A percentile compares a stretch with the other conserved stretches of the same genome.
These are phyloP conservation scores for Eurystomus gularis DNA, from an alignment of 2,113 vertebrate genomes.

Conservation along the genomic window DNA sequence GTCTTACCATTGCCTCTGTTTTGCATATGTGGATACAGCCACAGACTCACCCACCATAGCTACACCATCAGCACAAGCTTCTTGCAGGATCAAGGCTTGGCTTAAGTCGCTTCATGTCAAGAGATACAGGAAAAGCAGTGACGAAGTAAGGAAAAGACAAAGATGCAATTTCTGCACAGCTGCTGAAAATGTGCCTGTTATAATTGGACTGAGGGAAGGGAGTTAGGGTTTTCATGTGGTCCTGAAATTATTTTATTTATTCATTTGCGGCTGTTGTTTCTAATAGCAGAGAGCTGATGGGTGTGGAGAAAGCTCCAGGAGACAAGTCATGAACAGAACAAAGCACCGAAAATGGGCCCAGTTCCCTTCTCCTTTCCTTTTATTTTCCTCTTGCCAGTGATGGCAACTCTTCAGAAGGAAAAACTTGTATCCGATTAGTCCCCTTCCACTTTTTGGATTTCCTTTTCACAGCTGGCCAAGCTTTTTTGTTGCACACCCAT, in stretches of 20 bases:
- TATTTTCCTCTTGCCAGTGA: background rate
- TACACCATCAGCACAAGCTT: fast-evolving
- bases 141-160: background rate
- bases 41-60: fast-evolving
- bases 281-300: background rate
- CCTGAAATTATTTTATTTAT: background rate
- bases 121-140: background rate
- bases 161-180: fast-evolving
- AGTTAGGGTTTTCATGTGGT: background rate
- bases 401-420: background rate
- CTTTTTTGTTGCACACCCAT: background rate
- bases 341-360: background rate
- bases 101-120: background rate
- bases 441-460: background rate
- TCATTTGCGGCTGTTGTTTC: background rate
- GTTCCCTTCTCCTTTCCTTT: background rate
- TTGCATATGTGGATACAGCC: background rate
- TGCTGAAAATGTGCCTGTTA: background rate
- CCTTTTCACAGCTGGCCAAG: background rate
- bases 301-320: background rate
- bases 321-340: background rate
- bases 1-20: background rate
- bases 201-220: background rate
- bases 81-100: background rate
- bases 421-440: background rate